phyloP scores from a whole-genome alignment of 1,140 invertebrate species.

The Heliothis subflexa region DNA sequence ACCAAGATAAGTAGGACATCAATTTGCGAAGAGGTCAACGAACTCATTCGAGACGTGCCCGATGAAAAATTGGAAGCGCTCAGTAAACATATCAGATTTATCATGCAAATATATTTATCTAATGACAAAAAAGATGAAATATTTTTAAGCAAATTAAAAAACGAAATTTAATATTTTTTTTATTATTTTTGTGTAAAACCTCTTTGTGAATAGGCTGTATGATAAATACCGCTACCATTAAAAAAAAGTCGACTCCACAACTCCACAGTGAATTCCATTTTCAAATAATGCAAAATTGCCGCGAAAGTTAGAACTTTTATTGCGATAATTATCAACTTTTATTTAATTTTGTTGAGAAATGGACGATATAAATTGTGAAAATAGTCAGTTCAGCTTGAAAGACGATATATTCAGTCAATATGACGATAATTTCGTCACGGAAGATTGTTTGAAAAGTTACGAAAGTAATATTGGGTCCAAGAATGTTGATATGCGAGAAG shows the following conservation, averaged over 20 bases:
- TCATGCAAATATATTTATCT: too few relatives aligned
- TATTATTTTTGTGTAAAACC: neutral
- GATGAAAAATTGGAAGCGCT: too few relatives aligned
- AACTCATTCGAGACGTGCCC: too few relatives aligned
- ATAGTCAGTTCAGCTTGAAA: constrained; percentile 38
- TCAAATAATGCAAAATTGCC: constrained; percentile 1
- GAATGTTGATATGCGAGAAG: constrained; percentile 17
- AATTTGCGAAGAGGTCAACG: too few relatives aligned
- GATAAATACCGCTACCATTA: neutral
- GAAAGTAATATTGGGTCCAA: constrained; percentile 42
- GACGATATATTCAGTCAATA: constrained; percentile 61
- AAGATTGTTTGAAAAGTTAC: constrained; percentile 45
- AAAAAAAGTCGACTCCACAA: neutral
- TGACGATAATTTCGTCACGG: constrained; percentile 59
- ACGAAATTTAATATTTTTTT: neutral
- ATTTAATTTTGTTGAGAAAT: constrained; percentile 45
- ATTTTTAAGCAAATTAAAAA: neutral
- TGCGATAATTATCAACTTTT: neutral
- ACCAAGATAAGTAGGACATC: neutral
- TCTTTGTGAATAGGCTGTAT: neutral
- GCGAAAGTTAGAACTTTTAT: constrained; percentile 5
- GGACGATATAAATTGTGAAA: constrained; percentile 47
- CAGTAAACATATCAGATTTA: too few relatives aligned
- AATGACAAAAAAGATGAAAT: neutral
- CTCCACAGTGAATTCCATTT: constrained; percentile 15